Percentiles rank a stretch among this genome's conserved stretches.
Conservation (phyloP, 2,797 vertebrate genomes). For the Muscicapa striata region DNA sequence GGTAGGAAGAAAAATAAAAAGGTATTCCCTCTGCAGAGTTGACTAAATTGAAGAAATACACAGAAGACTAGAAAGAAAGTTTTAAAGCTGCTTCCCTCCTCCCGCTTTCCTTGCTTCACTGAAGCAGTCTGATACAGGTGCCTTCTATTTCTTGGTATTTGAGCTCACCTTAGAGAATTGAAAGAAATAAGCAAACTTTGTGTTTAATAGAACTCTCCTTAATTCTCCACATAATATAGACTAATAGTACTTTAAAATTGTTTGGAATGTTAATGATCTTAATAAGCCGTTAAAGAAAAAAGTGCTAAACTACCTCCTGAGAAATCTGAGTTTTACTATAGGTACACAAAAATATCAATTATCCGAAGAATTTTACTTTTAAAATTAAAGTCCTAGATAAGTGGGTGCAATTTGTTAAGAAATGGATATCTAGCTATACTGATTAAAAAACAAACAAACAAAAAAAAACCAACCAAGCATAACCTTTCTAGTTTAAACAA, state of each 20-base stretch:
- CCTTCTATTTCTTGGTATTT: background rate
- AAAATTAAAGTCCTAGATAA: background rate
- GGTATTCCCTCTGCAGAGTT: background rate
- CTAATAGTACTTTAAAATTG: background rate
- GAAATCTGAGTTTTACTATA: background rate
- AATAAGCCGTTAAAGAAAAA: background rate
- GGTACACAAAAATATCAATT: background rate
- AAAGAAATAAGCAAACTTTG: conserved; percentile 16
- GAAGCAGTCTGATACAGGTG: background rate
- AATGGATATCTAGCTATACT: background rate
- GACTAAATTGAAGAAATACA: background rate
- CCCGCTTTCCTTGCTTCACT: background rate
- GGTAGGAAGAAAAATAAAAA: background rate
- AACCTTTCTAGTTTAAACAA: background rate
- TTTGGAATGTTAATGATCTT: background rate
- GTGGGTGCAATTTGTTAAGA: background rate
- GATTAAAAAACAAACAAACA: background rate
- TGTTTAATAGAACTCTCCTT: conserved; percentile 14
- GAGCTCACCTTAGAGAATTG: conserved; percentile 7
- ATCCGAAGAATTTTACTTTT: background rate
- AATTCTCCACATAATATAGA: background rate
- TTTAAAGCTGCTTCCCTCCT: background rate
- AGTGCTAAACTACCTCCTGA: background rate
- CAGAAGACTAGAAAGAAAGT: background rate
- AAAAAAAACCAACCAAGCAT: background rate